phyloP scores from a whole-genome alignment of 2,888 invertebrate genomes.

The Gisinianus flammeolus region DNA sequence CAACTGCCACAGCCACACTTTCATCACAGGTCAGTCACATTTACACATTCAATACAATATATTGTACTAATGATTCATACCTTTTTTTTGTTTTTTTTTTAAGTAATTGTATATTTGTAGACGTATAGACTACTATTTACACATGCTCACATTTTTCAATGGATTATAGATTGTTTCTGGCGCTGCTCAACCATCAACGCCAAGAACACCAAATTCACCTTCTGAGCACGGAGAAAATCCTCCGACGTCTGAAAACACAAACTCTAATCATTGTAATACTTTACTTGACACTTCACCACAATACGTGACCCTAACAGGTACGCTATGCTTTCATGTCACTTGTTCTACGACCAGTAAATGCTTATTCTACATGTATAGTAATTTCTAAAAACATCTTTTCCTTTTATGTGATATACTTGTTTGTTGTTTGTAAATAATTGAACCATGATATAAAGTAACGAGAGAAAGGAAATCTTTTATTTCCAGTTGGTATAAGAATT shows the following conservation, averaged over 20 bases:
- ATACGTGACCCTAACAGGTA: conserved; percentile 58
- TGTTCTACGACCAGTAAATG: no score
- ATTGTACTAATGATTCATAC: not conserved
- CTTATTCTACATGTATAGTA: no score
- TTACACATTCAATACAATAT: not conserved
- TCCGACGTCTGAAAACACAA: conserved; percentile 51
- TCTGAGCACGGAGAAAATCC: conserved; percentile 49
- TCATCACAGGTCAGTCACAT: conserved; percentile 14
- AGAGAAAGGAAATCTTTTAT: no score
- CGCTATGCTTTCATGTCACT: no score
- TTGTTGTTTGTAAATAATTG: no score
- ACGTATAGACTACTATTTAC: no score
- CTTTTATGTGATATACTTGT: no score
- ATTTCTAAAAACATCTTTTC: no score
- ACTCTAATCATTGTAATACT: conserved; percentile 44
- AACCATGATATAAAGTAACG: no score
- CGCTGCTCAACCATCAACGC: conserved; percentile 44
- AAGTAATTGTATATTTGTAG: no score
- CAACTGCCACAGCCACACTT: conserved; percentile 11
- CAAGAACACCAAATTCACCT: conserved; percentile 52
- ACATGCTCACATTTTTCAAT: not conserved
- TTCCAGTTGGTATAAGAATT: no score
- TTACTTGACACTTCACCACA: conserved; percentile 53
- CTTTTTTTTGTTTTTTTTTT: not conserved
- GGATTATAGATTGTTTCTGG: conserved; percentile 37